Percentiles rank a stretch among this genome's conserved stretches.
Conservation (phyloP, 2,113 vertebrate species). For the Rhinolophus sinicus region DNA sequence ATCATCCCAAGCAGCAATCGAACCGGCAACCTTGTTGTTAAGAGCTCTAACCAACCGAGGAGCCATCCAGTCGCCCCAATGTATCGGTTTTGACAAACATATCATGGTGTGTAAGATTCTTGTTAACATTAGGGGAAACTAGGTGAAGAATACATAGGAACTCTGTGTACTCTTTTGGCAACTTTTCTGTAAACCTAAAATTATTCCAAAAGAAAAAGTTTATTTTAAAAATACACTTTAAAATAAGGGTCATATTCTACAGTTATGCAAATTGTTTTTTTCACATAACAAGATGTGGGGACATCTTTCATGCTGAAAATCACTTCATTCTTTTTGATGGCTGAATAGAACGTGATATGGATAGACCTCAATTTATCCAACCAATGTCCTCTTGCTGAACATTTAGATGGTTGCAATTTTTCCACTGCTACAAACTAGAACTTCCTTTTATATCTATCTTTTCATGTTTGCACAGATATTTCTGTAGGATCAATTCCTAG, state of each 20-base stretch:
- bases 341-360: background rate
- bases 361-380: background rate
- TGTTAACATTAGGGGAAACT: background rate
- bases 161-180: background rate
- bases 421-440: background rate
- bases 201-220: background rate
- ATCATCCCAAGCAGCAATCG: too few species aligned
- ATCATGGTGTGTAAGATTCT: background rate
- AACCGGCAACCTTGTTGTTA: too few species aligned
- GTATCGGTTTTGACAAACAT: background rate
- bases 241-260: background rate
- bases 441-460: background rate
- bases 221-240: background rate
- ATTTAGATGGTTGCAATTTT: background rate
- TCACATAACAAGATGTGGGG: background rate
- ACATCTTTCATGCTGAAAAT: background rate
- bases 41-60: too few species aligned
- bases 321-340: background rate
- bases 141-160: background rate
- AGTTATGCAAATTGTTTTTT: background rate
- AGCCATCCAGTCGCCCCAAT: background rate
- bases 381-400: background rate
- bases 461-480: background rate
- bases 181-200: conserved; percentile 12
- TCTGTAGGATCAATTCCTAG: background rate